Conservation (phyloP, 2,888 invertebrate species). For the Tetramorium bicarinatum region DNA sequence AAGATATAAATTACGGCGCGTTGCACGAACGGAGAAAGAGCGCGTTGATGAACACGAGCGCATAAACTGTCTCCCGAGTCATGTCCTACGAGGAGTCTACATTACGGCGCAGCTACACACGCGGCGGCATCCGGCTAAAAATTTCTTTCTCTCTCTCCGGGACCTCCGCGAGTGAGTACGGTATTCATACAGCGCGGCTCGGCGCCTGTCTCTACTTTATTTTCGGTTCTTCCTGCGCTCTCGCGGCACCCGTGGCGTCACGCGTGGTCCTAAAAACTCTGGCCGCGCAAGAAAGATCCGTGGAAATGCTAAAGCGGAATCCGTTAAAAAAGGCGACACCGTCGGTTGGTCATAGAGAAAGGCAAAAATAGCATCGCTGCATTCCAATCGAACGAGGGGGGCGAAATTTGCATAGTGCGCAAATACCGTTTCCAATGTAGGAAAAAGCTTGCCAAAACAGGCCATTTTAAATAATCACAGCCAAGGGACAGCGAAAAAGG, state of each 20-base stretch:
- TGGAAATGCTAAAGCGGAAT: constrained; percentile 60
- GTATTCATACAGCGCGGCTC: constrained; percentile 70
- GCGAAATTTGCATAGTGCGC: constrained; percentile 9
- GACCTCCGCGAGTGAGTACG: constrained; percentile 62
- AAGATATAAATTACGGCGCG: constrained; percentile 6
- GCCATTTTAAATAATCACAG: not conserved
- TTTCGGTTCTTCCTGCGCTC: constrained; percentile 81
- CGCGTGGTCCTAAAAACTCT: constrained; percentile 69
- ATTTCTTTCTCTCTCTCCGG: constrained; percentile 69
- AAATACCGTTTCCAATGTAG: not conserved
- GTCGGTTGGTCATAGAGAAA: constrained; percentile 18
- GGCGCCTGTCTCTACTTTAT: constrained; percentile 81
- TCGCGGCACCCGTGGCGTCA: constrained; percentile 75
- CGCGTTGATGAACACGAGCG: constrained; percentile 56
- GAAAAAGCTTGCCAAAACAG: not conserved
- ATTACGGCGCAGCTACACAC: constrained; percentile 49
- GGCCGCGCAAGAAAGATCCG: constrained; percentile 59
- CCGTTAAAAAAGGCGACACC: constrained; percentile 23
- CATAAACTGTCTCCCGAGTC: constrained; percentile 51
- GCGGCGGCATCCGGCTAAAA: constrained; percentile 70
- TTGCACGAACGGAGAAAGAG: constrained; percentile 3
- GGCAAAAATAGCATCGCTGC: constrained; percentile 33
- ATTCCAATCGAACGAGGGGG: constrained; percentile 25
- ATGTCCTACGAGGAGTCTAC: constrained; percentile 46
- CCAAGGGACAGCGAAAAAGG: not conserved